These are phyloP conservation scores for Turritopsis dohrnii DNA, from an alignment of 30 jellyfish, hydroid and myxozoan species.

Conservation along the genomic window DNA sequence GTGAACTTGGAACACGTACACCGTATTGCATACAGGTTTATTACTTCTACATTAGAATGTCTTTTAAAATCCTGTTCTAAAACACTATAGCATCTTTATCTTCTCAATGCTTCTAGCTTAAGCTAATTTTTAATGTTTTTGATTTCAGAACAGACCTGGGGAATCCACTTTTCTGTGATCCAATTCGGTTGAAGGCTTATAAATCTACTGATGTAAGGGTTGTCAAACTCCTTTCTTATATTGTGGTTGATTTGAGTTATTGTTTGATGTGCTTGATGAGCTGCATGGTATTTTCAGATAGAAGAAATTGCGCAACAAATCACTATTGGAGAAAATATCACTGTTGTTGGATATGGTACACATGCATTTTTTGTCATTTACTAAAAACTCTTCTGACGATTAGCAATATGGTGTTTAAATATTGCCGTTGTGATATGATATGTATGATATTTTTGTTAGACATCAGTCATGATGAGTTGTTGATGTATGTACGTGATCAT, in stretches of 20 bases:
- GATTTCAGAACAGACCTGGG: constrained; percentile 77
- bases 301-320: constrained; percentile 32
- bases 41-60: neutral
- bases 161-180: constrained; percentile 60
- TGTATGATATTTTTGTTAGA: neutral
- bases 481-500: constrained; percentile 22
- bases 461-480: constrained; percentile 27
- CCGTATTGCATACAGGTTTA: constrained; percentile 16
- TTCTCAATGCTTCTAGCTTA: too few species aligned
- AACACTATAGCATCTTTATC: neutral
- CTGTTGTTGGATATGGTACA: constrained; percentile 78
- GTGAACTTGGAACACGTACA: constrained; percentile 19
- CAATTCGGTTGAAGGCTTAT: constrained; percentile 27
- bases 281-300: constrained; percentile 35
- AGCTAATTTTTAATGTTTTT: neutral
- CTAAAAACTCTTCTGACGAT: too few species aligned
- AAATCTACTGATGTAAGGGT: neutral
- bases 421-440: too few species aligned
- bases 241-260: neutral
- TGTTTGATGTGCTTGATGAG: neutral
- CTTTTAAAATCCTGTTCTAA: neutral
- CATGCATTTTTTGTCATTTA: neutral
- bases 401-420: too few species aligned
- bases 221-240: neutral
- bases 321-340: constrained; percentile 58